Evolutionary conservation across 2,888 invertebrate species (phyloP), one percentile per base, ranked within the genome.

Genomic region (Polia nebulosa): DNA sequence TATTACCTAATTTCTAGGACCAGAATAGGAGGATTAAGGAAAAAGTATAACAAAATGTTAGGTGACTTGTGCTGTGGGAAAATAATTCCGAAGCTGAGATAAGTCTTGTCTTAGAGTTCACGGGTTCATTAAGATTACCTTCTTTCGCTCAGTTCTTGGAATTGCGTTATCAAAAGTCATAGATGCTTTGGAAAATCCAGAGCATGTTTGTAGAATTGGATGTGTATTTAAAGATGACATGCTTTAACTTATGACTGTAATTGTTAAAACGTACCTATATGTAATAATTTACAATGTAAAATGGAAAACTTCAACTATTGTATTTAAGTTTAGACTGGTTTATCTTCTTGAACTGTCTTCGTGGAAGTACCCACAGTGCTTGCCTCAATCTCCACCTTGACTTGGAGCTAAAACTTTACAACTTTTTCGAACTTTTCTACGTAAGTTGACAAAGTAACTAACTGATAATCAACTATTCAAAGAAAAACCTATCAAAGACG

Each of bases 151-250:
- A 47, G 1, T 58, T 20, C 49, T 32, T 63, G 25, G 27, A 59
- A 52, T 44, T 44, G 29, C 1, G 9, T 52, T 20, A 36, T 32
- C 22, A 47, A 44, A 20, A 20, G 45, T 36, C 15, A 13, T 34
- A 34, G 29, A 4, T 47, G 49, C 2, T n/a, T 17, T 22, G 34
- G 64, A 63, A 73, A 64, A 63, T 32, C 17, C 73, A 49, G 15
- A 15, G 1, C 29, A 9, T 7, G 5, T 29, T n/a, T 11, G n/a
- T 13, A 22, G 3, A 22, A 44, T 44, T 22, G 17, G 22, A 22
- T n/a, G 5, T 8, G 15, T 32, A n/a, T 57, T 20, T 25, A 25
- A 9, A 32, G 8, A 25, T 59, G 32, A 59, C n/a, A 25, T 55
- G n/a, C 32, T 22, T 51, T 32, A 11, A 15, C 1, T 25, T 25